Evolutionary conservation across 1,140 invertebrate species (phyloP), one percentile per base, ranked within the genome.

Genomic region (Aleiodes sp.): DNA sequence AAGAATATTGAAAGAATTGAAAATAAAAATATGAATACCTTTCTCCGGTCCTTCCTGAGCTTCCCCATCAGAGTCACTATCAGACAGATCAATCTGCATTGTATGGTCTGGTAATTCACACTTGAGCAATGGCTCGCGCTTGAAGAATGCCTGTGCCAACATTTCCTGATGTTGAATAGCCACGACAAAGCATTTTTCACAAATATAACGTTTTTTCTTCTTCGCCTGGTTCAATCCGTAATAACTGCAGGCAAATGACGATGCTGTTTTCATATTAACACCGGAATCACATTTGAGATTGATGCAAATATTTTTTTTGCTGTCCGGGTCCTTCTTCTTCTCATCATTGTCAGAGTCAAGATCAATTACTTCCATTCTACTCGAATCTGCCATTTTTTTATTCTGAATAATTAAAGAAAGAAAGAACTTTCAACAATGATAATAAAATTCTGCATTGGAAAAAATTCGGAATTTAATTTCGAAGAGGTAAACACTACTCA

Each of bases 61-160:
- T 10, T 87, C 84, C 1, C 84, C 82, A 62, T 87, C 85, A 29
- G 88, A 88, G 67, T 86, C 85, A 28, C 84, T 86, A 73, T 89
- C 88, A 2, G 87, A 87, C 74, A 88, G 86, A 75, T 88, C 87
- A 31, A 89, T 87, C 76, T 89, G 86, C 73, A 88, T 84, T 2
- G 85, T 87, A 73, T 87, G 86, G 76, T 87, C 86, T n/a, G 88
- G 88, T 80, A 88, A 84, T 35, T 87, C 75, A 64, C 85, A 84
- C 28, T 84, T 31, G n/a, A 59, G 28, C 7, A 89, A 56, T 6
- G 87, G 75, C 73, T 85, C 82, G 10, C 76, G 78, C 3, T 84
- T 72, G 43, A 80, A 70, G 9, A 88, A 72, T 31, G 80, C 74
- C 24, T 76, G 68, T 8, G 82, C 81, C 12, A 89, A 72, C 79